Evolutionary conservation across 2,888 invertebrate genomes (phyloP).

Genomic region (Lydus trimaculatus): DNA sequence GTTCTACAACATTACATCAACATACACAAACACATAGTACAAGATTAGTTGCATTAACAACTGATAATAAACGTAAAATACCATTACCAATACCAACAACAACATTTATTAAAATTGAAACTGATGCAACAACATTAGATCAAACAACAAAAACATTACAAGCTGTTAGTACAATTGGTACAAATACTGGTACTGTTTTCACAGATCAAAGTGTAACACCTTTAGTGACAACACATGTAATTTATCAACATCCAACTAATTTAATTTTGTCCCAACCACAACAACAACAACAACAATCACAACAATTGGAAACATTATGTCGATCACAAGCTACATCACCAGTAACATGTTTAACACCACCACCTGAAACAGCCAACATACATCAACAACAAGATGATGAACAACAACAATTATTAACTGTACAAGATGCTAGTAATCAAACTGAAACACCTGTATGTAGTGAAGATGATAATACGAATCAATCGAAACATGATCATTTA

Average conservation of each 20-base stretch:
- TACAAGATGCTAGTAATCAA: conserved; percentile 86
- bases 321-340: conserved; percentile 62
- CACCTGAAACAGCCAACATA: conserved; percentile 59
- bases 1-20: conserved; percentile 69
- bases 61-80: conserved; percentile 63
- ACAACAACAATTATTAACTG: conserved; percentile 61
- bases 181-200: conserved; percentile 54
- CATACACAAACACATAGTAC: conserved; percentile 76
- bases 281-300: conserved; percentile 28
- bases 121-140: conserved; percentile 62
- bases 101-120: conserved; percentile 75
- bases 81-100: conserved; percentile 61
- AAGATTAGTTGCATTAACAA: conserved; percentile 70
- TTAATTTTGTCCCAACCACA: conserved; percentile 55
- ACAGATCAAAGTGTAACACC: conserved; percentile 65
- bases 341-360: conserved; percentile 69
- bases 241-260: conserved; percentile 62
- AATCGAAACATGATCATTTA: conserved; percentile 15
- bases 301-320: conserved; percentile 51
- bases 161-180: conserved; percentile 55
- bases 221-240: conserved; percentile 65
- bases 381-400: conserved; percentile 28
- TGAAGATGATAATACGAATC: conserved; percentile 67
- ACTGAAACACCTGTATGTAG: conserved; percentile 77
- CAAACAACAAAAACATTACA: conserved; percentile 59